Evolutionary conservation across 2,888 invertebrate genomes (phyloP).

Genomic region (Eupeodes luniger): DNA sequence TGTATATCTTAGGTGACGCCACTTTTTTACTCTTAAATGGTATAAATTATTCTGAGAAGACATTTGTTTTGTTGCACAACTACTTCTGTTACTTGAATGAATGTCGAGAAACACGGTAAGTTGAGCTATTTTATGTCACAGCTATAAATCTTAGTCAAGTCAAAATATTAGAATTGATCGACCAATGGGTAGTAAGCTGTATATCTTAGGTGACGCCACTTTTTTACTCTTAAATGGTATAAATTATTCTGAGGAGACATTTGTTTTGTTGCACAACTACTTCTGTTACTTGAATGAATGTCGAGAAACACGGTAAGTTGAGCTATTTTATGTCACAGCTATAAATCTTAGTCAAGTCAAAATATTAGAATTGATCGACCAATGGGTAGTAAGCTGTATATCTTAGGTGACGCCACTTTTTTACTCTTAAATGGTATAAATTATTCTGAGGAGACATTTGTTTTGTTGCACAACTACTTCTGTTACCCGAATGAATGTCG

Average conservation of each 20-base stretch:
- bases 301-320: constrained; percentile 78
- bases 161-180: constrained; percentile 76
- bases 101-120: constrained; percentile 77
- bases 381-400: constrained; percentile 77
- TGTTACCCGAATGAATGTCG: constrained; percentile 20
- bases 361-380: constrained; percentile 75
- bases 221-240: no score
- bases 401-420: neutral
- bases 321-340: constrained; percentile 78
- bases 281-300: constrained; percentile 76
- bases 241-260: neutral
- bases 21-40: neutral
- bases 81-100: constrained; percentile 77
- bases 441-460: neutral
- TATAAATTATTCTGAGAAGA: no score
- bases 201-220: neutral
- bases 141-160: constrained; percentile 78
- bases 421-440: neutral
- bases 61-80: constrained; percentile 72
- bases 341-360: constrained; percentile 79
- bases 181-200: constrained; percentile 77
- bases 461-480: constrained; percentile 44
- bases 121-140: constrained; percentile 77
- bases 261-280: constrained; percentile 77
- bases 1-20: constrained; percentile 9